These are phyloP conservation scores for Henicopernis longicauda DNA, from an alignment of 2,113 vertebrate species.

Conservation along the genomic window DNA sequence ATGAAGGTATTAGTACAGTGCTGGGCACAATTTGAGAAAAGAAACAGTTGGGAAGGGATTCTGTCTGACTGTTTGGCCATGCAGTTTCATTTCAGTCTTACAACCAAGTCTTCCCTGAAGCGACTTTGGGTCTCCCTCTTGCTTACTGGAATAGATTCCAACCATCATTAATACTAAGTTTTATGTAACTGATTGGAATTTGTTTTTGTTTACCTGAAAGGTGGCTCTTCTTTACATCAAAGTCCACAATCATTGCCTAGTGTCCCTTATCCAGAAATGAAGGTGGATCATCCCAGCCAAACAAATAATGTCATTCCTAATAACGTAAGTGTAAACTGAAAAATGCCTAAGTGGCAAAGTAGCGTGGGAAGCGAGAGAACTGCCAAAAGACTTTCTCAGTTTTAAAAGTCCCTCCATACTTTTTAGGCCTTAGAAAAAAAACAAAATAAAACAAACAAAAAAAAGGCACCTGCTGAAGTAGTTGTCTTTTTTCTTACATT, in stretches of 20 bases:
- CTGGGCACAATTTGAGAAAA: not conserved
- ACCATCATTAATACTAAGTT: not conserved
- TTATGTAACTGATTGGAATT: not conserved
- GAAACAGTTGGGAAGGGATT: not conserved
- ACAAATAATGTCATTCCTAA: constrained; percentile 64
- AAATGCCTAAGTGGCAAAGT: not conserved
- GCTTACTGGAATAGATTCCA: not conserved
- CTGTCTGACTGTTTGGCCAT: not conserved
- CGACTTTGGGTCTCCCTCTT: not conserved
- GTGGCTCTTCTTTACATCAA: constrained; percentile 38
- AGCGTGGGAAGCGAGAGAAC: not conserved
- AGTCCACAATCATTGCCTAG: constrained; percentile 45
- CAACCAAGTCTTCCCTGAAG: not conserved
- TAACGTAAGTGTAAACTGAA: constrained; percentile 68
- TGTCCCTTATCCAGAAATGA: constrained; percentile 67
- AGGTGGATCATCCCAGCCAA: constrained; percentile 69
- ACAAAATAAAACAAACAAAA: not conserved
- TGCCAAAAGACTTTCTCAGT: not conserved
- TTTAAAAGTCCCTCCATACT: not conserved
- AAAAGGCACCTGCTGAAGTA: not conserved
- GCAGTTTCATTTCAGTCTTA: not conserved
- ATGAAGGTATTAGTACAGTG: not conserved
- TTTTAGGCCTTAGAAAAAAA: not conserved
- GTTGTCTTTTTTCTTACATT: not conserved
- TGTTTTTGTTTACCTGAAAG: constrained; percentile 46